phyloP scores from a whole-genome alignment of 2,888 invertebrate genomes.

The Notodonta ziczac region DNA sequence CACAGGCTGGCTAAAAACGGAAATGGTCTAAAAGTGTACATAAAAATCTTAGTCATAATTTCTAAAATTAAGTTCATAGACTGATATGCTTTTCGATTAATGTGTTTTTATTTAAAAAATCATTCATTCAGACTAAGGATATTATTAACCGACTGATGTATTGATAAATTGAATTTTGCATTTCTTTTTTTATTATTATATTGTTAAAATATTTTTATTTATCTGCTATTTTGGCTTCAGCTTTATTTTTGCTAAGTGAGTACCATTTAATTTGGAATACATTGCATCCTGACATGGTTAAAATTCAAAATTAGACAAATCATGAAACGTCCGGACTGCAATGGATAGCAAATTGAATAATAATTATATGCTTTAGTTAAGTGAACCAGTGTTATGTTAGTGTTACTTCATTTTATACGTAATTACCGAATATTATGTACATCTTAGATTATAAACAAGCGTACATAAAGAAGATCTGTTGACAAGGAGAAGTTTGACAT shows the following conservation, averaged over 20 bases:
- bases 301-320: constrained; percentile 46
- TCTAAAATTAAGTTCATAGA: constrained; percentile 77
- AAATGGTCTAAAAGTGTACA: constrained; percentile 60
- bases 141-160: constrained; percentile 72
- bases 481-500: neutral
- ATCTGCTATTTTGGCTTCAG: constrained; percentile 63
- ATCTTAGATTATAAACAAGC: constrained; percentile 24
- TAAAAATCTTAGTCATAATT: constrained; percentile 67
- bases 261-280: constrained; percentile 51
- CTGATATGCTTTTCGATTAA: constrained; percentile 76
- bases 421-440: constrained; percentile 44
- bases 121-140: constrained; percentile 49
- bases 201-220: constrained; percentile 46
- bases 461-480: neutral
- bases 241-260: constrained; percentile 59
- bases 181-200: constrained; percentile 33
- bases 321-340: constrained; percentile 35
- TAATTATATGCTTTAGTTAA: constrained; percentile 33
- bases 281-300: constrained; percentile 37
- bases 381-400: constrained; percentile 55
- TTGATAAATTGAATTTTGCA: constrained; percentile 52
- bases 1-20: constrained; percentile 36
- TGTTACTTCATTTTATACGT: constrained; percentile 53
- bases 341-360: constrained; percentile 46
- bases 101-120: constrained; percentile 47